A percentile compares a stretch with the other conserved stretches of the same genome.
These are phyloP conservation scores for Nysson spinosus DNA, from an alignment of 2,888 invertebrate genomes.

Conservation along the genomic window DNA sequence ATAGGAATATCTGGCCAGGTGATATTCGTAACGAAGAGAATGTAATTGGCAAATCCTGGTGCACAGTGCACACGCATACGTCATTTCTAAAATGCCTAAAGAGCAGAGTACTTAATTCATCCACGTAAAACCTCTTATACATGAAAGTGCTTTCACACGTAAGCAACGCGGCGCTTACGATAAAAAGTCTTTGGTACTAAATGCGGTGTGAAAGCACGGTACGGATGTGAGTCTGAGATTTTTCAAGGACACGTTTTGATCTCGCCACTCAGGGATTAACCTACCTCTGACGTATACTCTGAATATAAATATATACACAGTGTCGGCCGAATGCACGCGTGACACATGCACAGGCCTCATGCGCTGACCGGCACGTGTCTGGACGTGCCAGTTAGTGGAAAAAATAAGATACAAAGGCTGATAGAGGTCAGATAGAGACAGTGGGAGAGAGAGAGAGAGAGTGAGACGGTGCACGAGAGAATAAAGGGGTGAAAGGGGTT, in stretches of 20 bases:
- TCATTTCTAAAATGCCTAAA: slow-evolving; percentile 6
- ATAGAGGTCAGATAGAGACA: background rate
- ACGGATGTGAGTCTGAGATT: slow-evolving; percentile 8
- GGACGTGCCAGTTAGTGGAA: slow-evolving; percentile 43
- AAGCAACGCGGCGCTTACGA: slow-evolving; percentile 20
- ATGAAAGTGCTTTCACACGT: slow-evolving; percentile 33
- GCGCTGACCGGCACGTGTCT: slow-evolving; percentile 46
- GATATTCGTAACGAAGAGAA: slow-evolving; percentile 14
- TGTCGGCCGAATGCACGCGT: no score
- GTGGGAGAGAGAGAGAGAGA: slow-evolving; percentile 1
- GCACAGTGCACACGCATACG: slow-evolving; percentile 14
- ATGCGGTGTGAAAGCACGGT: slow-evolving; percentile 21
- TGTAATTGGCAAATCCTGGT: slow-evolving; percentile 26
- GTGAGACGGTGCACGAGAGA: slow-evolving; percentile 21
- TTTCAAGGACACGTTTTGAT: slow-evolving; percentile 38
- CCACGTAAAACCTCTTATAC: slow-evolving; percentile 21
- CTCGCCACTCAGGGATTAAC: slow-evolving; percentile 22
- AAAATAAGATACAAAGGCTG: slow-evolving; percentile 30
- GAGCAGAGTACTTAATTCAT: slow-evolving; percentile 22
- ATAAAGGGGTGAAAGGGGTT: slow-evolving; percentile 34
- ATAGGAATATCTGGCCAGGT: no score
- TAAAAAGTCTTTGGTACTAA: slow-evolving; percentile 13
- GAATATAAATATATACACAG: slow-evolving; percentile 27
- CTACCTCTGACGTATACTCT: slow-evolving; percentile 13
- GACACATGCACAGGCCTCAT: slow-evolving; percentile 19